phyloP scores from a whole-genome alignment of 2,113 vertebrate genomes.

The Pungitius pungitius region DNA sequence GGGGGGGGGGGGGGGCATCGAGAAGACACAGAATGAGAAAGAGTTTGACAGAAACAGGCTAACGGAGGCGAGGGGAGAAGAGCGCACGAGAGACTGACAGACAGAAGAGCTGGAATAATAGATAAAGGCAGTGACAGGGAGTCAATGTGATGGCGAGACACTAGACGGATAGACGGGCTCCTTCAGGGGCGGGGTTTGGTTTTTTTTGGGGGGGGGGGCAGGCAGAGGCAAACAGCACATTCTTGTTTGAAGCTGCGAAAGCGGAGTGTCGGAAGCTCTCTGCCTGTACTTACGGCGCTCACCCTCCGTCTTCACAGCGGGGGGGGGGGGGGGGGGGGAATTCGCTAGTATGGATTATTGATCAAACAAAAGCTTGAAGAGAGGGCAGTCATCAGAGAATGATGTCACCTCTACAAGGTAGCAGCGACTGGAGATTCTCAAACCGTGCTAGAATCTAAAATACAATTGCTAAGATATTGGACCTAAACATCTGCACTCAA shows the following conservation, averaged over 20 bases:
- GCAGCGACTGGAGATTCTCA: not conserved
- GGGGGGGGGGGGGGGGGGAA: not conserved
- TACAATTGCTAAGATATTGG: not conserved
- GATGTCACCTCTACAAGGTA: not conserved
- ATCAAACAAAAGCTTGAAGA: slow-evolving; percentile 15
- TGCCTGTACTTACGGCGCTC: not conserved
- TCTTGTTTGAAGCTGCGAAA: slow-evolving; percentile 37
- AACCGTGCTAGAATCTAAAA: not conserved
- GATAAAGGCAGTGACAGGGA: slow-evolving; percentile 61
- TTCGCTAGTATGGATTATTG: slow-evolving; percentile 54
- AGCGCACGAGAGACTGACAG: slow-evolving; percentile 44
- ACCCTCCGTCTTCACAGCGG: not conserved
- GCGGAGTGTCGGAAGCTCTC: slow-evolving; percentile 1
- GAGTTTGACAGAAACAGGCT: slow-evolving; percentile 66
- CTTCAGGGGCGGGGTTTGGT: slow-evolving; percentile 17
- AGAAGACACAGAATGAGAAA: slow-evolving; percentile 42
- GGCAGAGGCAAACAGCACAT: not conserved
- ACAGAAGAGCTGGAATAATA: slow-evolving; percentile 56
- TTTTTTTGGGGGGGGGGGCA: not conserved
- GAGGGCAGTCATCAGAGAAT: slow-evolving; percentile 17
- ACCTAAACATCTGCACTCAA: not conserved
- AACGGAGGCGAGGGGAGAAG: slow-evolving; percentile 43
- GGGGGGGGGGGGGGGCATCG: not conserved
- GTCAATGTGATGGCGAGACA: slow-evolving; percentile 58
- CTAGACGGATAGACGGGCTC: slow-evolving; percentile 45